A percentile compares a stretch with the other conserved stretches of the same genome.
Conservation (phyloP, 2,888 invertebrate genomes). For the Agapostemon virescens region DNA sequence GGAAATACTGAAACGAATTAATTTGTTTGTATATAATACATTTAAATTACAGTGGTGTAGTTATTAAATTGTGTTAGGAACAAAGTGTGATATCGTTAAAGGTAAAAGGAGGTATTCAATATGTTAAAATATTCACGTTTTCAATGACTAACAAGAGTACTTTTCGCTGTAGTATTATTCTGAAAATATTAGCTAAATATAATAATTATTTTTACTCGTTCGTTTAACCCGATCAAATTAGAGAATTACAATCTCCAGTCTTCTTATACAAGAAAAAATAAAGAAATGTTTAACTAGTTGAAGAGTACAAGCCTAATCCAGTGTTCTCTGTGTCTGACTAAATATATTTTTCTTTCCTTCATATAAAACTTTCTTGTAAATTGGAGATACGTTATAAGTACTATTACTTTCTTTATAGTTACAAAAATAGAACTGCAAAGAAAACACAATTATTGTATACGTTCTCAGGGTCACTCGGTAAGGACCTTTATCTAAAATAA, state of each 20-base stretch:
- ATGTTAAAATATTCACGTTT: not conserved
- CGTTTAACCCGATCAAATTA: not conserved
- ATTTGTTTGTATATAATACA: not conserved
- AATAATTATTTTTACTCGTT: not conserved
- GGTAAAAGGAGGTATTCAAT: not conserved
- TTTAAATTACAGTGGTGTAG: not conserved
- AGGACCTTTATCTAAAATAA: too few relatives aligned
- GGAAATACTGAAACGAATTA: not conserved
- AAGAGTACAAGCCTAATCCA: not conserved
- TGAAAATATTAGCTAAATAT: not conserved
- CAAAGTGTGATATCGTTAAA: not conserved
- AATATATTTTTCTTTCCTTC: not conserved
- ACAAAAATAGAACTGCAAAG: not conserved
- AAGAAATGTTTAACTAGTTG: not conserved
- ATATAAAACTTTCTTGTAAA: not conserved
- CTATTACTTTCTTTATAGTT: not conserved
- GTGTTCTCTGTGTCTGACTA: not conserved
- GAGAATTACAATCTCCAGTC: not conserved
- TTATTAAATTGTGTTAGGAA: not conserved
- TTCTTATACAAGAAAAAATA: not conserved
- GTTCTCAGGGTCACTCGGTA: too few relatives aligned
- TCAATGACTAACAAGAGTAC: not conserved
- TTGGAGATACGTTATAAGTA: not conserved
- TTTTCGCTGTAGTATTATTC: not conserved
- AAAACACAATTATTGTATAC: not conserved